A percentile compares a stretch with the other conserved stretches of the same genome.
These are phyloP conservation scores for Scytalopus superciliaris DNA, from an alignment of 2,113 vertebrate species.

Conservation along the genomic window DNA sequence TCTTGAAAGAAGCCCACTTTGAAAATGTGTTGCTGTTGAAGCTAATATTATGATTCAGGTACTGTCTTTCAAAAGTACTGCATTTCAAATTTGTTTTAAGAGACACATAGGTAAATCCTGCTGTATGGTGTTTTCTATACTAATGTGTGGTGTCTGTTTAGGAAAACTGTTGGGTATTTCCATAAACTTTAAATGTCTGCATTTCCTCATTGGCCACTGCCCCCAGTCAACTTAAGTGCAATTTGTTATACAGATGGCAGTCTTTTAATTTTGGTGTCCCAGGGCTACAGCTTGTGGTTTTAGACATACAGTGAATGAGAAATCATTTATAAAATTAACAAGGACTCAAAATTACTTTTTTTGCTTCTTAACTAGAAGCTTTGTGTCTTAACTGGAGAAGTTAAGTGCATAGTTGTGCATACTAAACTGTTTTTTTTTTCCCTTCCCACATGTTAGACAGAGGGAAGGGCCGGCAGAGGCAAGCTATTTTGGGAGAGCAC, in stretches of 20 bases:
- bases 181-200: conserved; percentile 73
- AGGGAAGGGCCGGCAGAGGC: conserved; percentile 91
- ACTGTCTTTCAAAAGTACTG: conserved; percentile 87
- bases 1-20: conserved; percentile 88
- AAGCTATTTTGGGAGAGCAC: conserved; percentile 96
- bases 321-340: conserved; percentile 66
- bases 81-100: conserved; percentile 81
- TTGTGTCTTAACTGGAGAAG: conserved; percentile 53
- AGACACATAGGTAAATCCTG: conserved; percentile 74
- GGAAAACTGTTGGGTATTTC: conserved; percentile 67
- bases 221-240: conserved; percentile 63
- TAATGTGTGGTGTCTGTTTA: conserved; percentile 69
- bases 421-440: conserved; percentile 74
- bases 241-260: conserved; percentile 67
- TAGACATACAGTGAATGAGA: conserved; percentile 65
- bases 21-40: conserved; percentile 89
- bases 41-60: conserved; percentile 89
- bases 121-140: conserved; percentile 73
- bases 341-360: conserved; percentile 55
- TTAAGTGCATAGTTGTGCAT: background rate
- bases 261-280: conserved; percentile 61
- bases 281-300: conserved; percentile 65
- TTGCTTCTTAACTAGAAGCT: conserved; percentile 53
- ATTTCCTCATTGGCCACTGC: conserved; percentile 68
- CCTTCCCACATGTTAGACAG: conserved; percentile 84